These are phyloP conservation scores for Calcarius lapponicus DNA, from an alignment of 2,797 vertebrate species.

Conservation along the genomic window DNA sequence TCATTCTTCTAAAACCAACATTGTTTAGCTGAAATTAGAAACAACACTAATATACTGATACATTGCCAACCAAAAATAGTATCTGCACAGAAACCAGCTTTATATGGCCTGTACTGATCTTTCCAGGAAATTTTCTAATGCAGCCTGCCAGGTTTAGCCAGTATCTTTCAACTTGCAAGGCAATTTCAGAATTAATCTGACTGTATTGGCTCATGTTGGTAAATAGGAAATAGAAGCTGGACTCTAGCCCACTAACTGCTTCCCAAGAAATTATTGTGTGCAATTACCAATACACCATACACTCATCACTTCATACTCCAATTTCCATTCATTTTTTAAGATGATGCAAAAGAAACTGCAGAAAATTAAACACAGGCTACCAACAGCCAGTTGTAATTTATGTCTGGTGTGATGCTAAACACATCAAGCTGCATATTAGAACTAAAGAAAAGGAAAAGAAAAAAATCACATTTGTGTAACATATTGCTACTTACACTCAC, in stretches of 20 bases:
- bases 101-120: not conserved
- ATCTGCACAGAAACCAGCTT: not conserved
- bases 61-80: not conserved
- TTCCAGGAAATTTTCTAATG: not conserved
- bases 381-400: not conserved
- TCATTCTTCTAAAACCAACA: not conserved
- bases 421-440: not conserved
- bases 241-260: not conserved
- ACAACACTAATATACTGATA: not conserved
- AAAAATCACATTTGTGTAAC: not conserved
- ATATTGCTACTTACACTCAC: not conserved
- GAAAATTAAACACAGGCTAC: not conserved
- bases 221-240: not conserved
- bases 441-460: not conserved
- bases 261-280: not conserved
- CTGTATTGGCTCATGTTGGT: not conserved
- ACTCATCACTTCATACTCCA: not conserved
- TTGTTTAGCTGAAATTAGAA: not conserved
- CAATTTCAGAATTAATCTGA: conserved; percentile 5
- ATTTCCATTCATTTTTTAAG: not conserved
- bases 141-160: not conserved
- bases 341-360: not conserved
- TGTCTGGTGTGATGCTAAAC: not conserved
- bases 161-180: not conserved
- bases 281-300: not conserved